Base-by-base conservation (phyloP, 2,888 invertebrate species). In the Eupithecia pulchellata region DNA sequence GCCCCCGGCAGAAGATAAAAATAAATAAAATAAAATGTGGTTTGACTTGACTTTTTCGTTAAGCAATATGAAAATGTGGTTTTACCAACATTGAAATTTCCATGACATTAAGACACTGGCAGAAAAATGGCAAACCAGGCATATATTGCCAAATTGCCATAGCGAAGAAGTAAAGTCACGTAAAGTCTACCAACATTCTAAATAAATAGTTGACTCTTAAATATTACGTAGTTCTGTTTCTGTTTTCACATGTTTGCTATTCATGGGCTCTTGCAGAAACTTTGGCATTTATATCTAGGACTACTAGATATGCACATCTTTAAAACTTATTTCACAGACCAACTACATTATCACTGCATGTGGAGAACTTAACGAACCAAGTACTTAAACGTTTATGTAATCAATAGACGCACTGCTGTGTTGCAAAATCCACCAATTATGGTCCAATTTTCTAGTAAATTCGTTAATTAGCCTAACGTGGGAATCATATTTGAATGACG, bases 321-420 rank as follows among this genome's bases (percentile, higher is more conserved):
- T 60, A 69, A 34, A 52, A 13, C 27, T 25, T 9, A 14, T 36
- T 30, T 55, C 5, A 47, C 11, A 66, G 20, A 25, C 36, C 29
- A 29, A 69, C 66, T 61, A 32, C 55, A 79, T 76, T 74, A 64
- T 61, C 17, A 61, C 58, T 84, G 74, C 66, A 74, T 79, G 74
- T 78, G 79, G 78, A 84, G 83, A 83, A 84, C 77, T 69, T 65
- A 68, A 74, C 78, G 85, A 85, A 89, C 86, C 81, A 78, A 32
- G 20, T 60, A 60, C 9, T 34, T 61, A 34, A 61, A 36, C 58
- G 69, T 81, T 84, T 82, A 81, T 80, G 81, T 83, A 87, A 88
- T 82, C 75, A 55, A 71, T 42, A 69, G 76, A 74, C 66, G 69
- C 66, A 75, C 80, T 70, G 68, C 66, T 76, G 34, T 39, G 25